Evolutionary conservation across 2,888 invertebrate species (phyloP), one percentile per base, ranked within the genome.

Genomic region (Synergus umbraculus): DNA sequence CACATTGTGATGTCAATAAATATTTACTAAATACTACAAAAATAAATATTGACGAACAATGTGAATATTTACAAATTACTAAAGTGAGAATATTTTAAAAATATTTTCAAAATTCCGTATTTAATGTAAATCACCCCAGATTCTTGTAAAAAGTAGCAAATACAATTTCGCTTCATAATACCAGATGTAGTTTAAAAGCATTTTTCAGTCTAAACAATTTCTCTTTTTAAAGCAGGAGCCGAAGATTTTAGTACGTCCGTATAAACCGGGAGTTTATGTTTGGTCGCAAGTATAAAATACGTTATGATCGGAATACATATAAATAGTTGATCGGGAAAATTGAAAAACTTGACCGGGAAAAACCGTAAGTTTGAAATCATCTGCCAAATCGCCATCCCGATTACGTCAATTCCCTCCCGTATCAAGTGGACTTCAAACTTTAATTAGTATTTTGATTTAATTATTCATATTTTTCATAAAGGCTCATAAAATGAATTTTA

Each of bases 111-210:
- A 9, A 44, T 10, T 44, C 10, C 43, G 8, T 43, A 44, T 9
- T 18, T 58, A 58, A 18, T 58, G 3, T 4, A 13, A 13, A 49
- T 5, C 4, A 3, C 13, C 5, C 22, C 4, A 0, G 44, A 69
- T 69, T 69, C 69, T 69, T 29, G 18, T 54, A 9, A 54, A 54
- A 54, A n/a, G 2, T n/a, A n/a, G 54, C 9, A 67, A 15, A 67
- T 46, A 67, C 44, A 67, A 46, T 67, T 46, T 46, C 46, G 12
- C 22, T 67, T 8, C 7, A 5, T n/a, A 44, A 67, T 46, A 1
- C 18, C 44, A 67, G 43, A 66, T 44, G 18, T 44, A n/a, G 10
- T 37, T 12, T 43, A 12, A 66, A 44, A 66, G 12, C 3, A n/a
- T 43, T 66, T 65, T 44, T n/a, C 4, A 54, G 54, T 54, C 54